These are phyloP conservation scores for Oscheius onirici DNA, from an alignment of 2,888 invertebrate species.

Conservation along the genomic window DNA sequence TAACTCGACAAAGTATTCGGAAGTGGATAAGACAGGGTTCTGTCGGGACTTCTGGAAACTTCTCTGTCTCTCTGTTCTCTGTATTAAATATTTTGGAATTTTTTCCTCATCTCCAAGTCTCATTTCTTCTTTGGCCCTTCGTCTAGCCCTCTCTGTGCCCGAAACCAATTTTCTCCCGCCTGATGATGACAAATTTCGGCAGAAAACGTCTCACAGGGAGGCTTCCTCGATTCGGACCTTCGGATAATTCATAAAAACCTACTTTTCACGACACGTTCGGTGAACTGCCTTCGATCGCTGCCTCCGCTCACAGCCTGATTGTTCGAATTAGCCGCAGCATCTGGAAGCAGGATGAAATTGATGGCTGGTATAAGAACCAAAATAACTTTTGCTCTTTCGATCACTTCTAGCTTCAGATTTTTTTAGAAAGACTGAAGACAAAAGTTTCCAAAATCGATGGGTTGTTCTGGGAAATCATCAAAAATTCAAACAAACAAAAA, in stretches of 20 bases:
- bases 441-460: too few relatives aligned
- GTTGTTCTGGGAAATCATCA: too few relatives aligned
- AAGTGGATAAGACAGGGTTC: too few relatives aligned
- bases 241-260: too few relatives aligned
- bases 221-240: too few relatives aligned
- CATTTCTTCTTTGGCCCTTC: constrained; percentile 29
- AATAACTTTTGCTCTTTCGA: not conserved
- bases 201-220: constrained; percentile 8
- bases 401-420: too few relatives aligned
- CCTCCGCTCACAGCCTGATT: constrained; percentile 35
- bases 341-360: constrained; percentile 37
- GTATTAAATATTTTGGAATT: not conserved
- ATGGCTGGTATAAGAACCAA: not conserved
- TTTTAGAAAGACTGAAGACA: not conserved
- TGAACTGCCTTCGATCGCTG: constrained; percentile 46
- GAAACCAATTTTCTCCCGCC: constrained; percentile 1
- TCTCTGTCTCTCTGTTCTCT: not conserved
- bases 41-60: not conserved
- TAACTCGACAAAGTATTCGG: too few relatives aligned
- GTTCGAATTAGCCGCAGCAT: constrained; percentile 41
- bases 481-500: too few relatives aligned
- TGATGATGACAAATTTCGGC: constrained; percentile 20
- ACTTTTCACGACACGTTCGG: constrained; percentile 59
- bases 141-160: constrained; percentile 11
- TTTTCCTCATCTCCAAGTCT: constrained; percentile 1